Base-by-base conservation (phyloP, 1,140 invertebrate species). In the Drosophila mayri region DNA sequence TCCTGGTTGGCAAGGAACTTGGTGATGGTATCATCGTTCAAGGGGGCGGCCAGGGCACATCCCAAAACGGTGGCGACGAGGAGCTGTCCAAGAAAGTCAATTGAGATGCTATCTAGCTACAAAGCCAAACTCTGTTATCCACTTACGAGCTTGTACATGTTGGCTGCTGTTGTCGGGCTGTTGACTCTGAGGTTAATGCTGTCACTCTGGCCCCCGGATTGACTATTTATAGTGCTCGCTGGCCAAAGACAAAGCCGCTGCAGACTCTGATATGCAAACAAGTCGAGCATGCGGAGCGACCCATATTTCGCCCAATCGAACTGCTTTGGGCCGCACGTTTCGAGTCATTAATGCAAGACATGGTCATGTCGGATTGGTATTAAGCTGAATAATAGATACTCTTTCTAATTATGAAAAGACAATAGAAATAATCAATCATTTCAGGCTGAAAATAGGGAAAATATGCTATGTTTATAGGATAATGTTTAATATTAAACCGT, bases 101-200 rank as follows among this genome's bases (percentile, higher is more conserved):
- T 62, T 59, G 70, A 38, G 60, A 54, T 60, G 20, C 37, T 55
- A 25, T 55, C 40, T 20, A 30, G 5, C 35, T 22, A 38, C 1
- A 43, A 20, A 55, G 25, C 32, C 18, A n/a, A 47, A 67, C 22
- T 30, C 32, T 38, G 38, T 40, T 40, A 41, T 49, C 22, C 59
- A 85, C 78, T 85, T 76, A 85, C 86, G 65, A 85, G 67, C 76
- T 83, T 88, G 67, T 61, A 84, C 83, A 90, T 90, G 59, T 38
- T 76, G 46, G 46, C 46, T 47, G 46, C 46, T 47, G 83, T 61
- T 70, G 74, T 38, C 60, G 58, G 66, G 61, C 30, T 54, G 73
- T 54, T 32, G 46, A 50, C 57, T 60, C 40, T 38, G 52, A 49
- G 52, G 68, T 76, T 81, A 81, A 58, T 81, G 68, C 62, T 73